Evolutionary conservation across 2,888 invertebrate species (phyloP), one percentile per base, ranked within the genome.

Genomic region (Ecdyonurus torrentis): DNA sequence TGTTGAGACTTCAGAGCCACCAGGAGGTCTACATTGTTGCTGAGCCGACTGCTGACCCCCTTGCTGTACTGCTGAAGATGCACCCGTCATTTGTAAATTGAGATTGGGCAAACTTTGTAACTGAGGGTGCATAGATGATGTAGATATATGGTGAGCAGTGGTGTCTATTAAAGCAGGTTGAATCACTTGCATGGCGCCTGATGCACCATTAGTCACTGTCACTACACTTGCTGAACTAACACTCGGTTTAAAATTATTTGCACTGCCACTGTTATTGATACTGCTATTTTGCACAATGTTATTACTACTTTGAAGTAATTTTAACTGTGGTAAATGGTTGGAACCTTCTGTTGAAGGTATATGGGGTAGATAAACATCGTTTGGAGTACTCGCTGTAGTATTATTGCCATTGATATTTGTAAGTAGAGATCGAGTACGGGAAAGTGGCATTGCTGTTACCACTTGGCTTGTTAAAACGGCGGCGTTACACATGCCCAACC

Each of bases 391-490:
- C 63, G 70, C 69, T 58, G 71, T 68, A 52, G 70, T 69, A 63
- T 74, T 74, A 69, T 75, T 75, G 65, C 74, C 74, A 69, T 75
- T 75, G 65, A 74, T 72, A 66, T 74, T 74, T 63, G 73, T 73
- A 65, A 75, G 69, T 65, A 75, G 69, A 66, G 75, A 75, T 64
- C 75, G 71, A 25, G 75, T 75, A 66, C 75, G 72, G 64, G 75
- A 73, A 64, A 75, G 69, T 65, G 75, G 74, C 75, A 75, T 75
- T 65, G 69, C 70, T 37, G 25, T 59, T 58, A 59, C 55, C 52
- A 62, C 20, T 3, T 59, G 63, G 18, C 50, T n/a, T 50, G 59
- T 59, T 23, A 53, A 25, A 19, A 64, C 63, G 15, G 60, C 63
- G 5, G 60, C 63, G 25, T 60, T 64, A 61, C 61, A 63, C 63